Percentiles rank a stretch among this genome's conserved stretches.
Conservation (phyloP, 2,113 vertebrate species). For the Laticauda laticaudata region DNA sequence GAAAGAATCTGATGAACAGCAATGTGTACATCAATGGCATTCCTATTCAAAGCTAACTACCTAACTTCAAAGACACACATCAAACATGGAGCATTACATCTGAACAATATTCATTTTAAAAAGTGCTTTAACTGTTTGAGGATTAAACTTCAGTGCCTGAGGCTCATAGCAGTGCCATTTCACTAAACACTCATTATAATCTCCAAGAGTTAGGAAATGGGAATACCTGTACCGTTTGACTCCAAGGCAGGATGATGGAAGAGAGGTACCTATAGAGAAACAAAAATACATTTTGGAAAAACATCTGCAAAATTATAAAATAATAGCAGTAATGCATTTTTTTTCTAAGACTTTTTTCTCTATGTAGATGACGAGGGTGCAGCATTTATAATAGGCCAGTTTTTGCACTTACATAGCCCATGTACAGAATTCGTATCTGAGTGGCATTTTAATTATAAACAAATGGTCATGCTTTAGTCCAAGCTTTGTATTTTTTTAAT, state of each 20-base stretch:
- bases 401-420: not conserved
- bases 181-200: not conserved
- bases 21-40: not conserved
- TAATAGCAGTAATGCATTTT: not conserved
- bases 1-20: not conserved
- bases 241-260: not conserved
- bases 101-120: not conserved
- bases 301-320: not conserved
- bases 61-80: not conserved
- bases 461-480: not conserved
- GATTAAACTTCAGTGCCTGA: not conserved
- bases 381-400: not conserved
- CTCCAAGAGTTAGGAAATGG: not conserved
- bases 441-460: not conserved
- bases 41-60: not conserved
- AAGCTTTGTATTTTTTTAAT: not conserved
- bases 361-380: not conserved
- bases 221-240: constrained; percentile 29
- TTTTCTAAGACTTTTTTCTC: not conserved
- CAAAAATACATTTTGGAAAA: not conserved
- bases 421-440: not conserved
- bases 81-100: not conserved
- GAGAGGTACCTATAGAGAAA: not conserved
- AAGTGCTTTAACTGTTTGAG: not conserved
- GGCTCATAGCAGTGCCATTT: not conserved